phyloP scores from a whole-genome alignment of 1,140 invertebrate species.

The Drosophila watanabei region DNA sequence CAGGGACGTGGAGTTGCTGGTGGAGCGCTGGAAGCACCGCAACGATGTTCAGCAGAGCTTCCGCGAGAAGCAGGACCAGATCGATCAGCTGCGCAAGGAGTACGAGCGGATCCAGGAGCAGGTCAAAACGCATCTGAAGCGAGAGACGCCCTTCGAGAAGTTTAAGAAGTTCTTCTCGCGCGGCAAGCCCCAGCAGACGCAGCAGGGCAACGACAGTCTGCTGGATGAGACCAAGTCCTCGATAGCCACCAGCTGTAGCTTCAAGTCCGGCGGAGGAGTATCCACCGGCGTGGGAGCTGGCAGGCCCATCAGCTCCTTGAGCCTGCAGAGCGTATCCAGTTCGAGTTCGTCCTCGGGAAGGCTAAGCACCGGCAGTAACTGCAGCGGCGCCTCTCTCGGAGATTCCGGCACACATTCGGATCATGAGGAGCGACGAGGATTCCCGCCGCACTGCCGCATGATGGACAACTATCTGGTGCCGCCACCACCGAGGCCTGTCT shows the following conservation, averaged over 20 bases:
- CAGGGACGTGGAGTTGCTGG: conserved; percentile 92
- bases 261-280: conserved; percentile 80
- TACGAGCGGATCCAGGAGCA: conserved; percentile 93
- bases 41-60: conserved; percentile 94
- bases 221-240: conserved; percentile 83
- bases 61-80: conserved; percentile 93
- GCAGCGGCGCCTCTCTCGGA: conserved; percentile 91
- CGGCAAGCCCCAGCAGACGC: conserved; percentile 86
- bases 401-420: conserved; percentile 95
- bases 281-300: conserved; percentile 12
- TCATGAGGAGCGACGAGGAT: conserved; percentile 89
- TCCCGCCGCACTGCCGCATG: conserved; percentile 86
- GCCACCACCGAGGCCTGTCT: conserved; percentile 87
- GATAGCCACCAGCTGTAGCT: conserved; percentile 79
- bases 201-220: conserved; percentile 64
- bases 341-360: conserved; percentile 91
- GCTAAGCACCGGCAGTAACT: conserved; percentile 91
- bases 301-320: conserved; percentile 91
- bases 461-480: conserved; percentile 87
- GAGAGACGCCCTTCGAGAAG: conserved; percentile 91
- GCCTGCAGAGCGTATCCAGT: conserved; percentile 90
- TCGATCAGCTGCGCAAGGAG: conserved; percentile 91
- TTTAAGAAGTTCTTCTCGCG: conserved; percentile 92
- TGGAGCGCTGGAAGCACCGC: conserved; percentile 93
- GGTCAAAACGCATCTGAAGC: conserved; percentile 90